Conservation (phyloP, 2,888 invertebrate species). For the Bellardia bayeri region DNA sequence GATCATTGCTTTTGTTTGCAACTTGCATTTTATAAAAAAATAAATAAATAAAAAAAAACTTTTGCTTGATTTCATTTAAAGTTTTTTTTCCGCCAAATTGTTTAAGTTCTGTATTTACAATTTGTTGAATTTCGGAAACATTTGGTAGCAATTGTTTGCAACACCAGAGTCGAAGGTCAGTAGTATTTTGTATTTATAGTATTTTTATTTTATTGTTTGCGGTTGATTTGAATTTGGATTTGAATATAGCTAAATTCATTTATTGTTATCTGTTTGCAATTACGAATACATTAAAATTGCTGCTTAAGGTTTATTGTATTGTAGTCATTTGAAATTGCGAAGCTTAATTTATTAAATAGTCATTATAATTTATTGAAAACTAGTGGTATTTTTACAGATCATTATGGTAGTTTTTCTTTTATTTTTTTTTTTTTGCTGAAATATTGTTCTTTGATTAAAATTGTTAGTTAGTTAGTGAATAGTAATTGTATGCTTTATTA, state of each 20-base stretch:
- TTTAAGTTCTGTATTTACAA: constrained; percentile 58
- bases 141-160: constrained; percentile 73
- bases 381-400: constrained; percentile 71
- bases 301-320: constrained; percentile 14
- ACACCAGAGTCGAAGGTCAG: constrained; percentile 73
- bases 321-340: constrained; percentile 45
- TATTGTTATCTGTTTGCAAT: constrained; percentile 72
- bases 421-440: not conserved
- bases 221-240: constrained; percentile 67
- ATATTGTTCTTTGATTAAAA: constrained; percentile 4
- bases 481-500: constrained; percentile 69
- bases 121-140: constrained; percentile 67
- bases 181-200: constrained; percentile 61
- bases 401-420: constrained; percentile 58
- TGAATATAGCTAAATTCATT: constrained; percentile 59
- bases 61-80: constrained; percentile 42
- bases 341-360: constrained; percentile 72
- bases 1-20: constrained; percentile 52
- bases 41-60: constrained; percentile 11
- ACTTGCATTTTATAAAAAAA: constrained; percentile 49
- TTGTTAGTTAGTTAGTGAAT: constrained; percentile 11
- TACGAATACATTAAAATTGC: constrained; percentile 71
- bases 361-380: constrained; percentile 72
- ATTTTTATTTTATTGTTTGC: constrained; percentile 62
- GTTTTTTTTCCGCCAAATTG: constrained; percentile 44